Percentiles rank a stretch among this genome's conserved stretches.
Conservation (phyloP, 2,888 invertebrate species). For the Osedax frankpressi region DNA sequence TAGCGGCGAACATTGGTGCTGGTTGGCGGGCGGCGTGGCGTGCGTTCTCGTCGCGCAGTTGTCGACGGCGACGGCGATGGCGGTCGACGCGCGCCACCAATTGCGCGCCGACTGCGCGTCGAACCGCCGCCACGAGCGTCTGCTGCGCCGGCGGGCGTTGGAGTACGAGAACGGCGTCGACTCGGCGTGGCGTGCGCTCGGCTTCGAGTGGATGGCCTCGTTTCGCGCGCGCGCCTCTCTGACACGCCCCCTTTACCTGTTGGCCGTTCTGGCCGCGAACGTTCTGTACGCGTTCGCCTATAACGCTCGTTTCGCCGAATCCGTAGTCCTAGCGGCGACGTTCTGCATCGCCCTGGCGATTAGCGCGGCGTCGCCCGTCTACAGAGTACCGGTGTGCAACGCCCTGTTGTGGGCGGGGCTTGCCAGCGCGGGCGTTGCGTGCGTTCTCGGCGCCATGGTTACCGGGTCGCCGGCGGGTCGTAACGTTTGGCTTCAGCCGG, state of each 20-base stretch:
- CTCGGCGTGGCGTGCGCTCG: slow-evolving; percentile 33
- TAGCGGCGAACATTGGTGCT: slow-evolving; percentile 32
- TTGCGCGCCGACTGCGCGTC: slow-evolving; percentile 29
- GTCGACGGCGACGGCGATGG: neutral
- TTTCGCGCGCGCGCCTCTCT: slow-evolving; percentile 34
- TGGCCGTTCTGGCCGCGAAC: slow-evolving; percentile 30
- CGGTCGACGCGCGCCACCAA: neutral
- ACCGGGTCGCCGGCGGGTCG: slow-evolving; percentile 24
- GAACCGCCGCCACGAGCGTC: slow-evolving; percentile 34
- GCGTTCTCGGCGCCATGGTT: slow-evolving; percentile 31
- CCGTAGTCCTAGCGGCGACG: slow-evolving; percentile 28
- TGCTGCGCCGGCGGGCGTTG: slow-evolving; percentile 38
- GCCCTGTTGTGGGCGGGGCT: slow-evolving; percentile 30
- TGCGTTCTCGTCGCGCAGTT: slow-evolving; percentile 14
- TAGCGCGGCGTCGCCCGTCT: slow-evolving; percentile 32
- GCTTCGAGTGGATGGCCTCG: slow-evolving; percentile 38
- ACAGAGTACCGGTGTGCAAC: slow-evolving; percentile 34
- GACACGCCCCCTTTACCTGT: slow-evolving; percentile 30
- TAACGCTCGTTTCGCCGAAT: slow-evolving; percentile 30
- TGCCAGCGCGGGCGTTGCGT: slow-evolving; percentile 30
- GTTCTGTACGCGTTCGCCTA: slow-evolving; percentile 19
- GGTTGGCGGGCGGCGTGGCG: slow-evolving; percentile 29
- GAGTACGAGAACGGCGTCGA: slow-evolving; percentile 40
- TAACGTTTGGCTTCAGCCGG: slow-evolving; percentile 28
- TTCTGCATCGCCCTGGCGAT: slow-evolving; percentile 26